Evolutionary conservation across 2,113 vertebrate species (phyloP), one percentile per base, ranked within the genome.

Genomic region (Corythoichthys haematopterus): DNA sequence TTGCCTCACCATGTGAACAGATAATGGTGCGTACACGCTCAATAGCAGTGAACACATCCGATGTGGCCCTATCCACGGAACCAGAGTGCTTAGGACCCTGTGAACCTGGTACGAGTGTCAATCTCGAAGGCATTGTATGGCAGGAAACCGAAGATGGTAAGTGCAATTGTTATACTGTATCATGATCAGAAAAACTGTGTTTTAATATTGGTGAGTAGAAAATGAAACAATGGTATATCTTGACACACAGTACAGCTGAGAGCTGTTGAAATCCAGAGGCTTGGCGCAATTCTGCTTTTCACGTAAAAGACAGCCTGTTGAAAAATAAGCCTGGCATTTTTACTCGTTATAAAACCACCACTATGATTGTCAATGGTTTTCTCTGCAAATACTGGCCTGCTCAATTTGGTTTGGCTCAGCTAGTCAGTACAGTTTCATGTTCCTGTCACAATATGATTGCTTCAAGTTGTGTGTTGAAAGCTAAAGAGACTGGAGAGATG

Each of bases 11-110:
- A 0, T 98, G 97, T 0, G 97, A 99, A 90, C 97, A 99, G 91
- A 98, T 99, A 85, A 99, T 99, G 97, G 97, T 99, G 64, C 96
- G 97, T 63, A 98, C 97, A 1, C 95, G 97, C 69, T 98, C 97
- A 0, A 94, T 99, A 70, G 97, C 97, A 0, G 95, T 97, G 70
- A 99, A 99, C 89, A 99, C 97, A 8, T 95, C 95, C 0, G 97
- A 99, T 0, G 96, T 98, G 86, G 94, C 96, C 67, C 87, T 98
- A 83, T 94, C 95, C 64, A 98, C 97, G 0, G 96, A 99, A 74
- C 97, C 97, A 0, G 97, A 99, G 86, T 99, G 97, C 85, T 83
- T 99, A 89, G 97, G 97, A 56, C 97, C 97, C 70, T 99, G 97
- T 3, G 97, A 99, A 82, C 97, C 97, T 0, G 97, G 97, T 7